Evolutionary conservation across 2,797 vertebrate species (phyloP).

Genomic region (Smutsia temminckii): DNA sequence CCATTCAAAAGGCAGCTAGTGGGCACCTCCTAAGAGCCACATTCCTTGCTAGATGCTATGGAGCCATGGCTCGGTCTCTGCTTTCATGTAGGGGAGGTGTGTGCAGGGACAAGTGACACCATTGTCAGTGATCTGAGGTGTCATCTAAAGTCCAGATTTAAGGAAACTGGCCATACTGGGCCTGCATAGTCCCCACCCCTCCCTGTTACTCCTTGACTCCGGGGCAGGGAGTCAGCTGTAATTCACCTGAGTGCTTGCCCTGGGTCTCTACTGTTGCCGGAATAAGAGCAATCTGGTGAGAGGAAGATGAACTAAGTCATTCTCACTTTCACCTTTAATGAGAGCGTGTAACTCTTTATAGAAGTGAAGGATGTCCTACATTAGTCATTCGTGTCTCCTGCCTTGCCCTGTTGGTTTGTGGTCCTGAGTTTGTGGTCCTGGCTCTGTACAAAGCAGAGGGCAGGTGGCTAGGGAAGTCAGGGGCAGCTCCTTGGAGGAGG

Average conservation of each 20-base stretch:
- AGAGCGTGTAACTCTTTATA: neutral
- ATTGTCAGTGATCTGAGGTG: neutral
- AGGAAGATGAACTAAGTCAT: neutral
- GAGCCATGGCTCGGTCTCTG: too few relatives aligned
- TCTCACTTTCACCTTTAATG: neutral
- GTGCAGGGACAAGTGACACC: neutral
- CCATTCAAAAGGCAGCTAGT: neutral
- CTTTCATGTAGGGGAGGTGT: neutral
- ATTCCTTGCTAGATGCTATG: neutral
- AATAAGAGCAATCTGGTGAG: neutral
- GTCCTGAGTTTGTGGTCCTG: neutral
- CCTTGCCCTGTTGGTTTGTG: neutral
- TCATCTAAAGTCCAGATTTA: neutral
- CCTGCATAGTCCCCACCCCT: neutral
- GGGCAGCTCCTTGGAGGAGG: neutral
- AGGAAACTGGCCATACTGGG: neutral
- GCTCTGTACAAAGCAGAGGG: neutral
- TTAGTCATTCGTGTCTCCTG: neutral
- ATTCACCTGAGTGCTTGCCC: neutral
- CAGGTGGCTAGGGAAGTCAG: neutral
- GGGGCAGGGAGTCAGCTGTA: neutral
- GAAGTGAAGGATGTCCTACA: rapidly evolving
- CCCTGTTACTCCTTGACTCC: too few relatives aligned
- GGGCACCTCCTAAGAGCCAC: neutral
- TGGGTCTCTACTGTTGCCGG: neutral